phyloP scores from a whole-genome alignment of 2,888 invertebrate species.

The Drosophila nigritarsus region DNA sequence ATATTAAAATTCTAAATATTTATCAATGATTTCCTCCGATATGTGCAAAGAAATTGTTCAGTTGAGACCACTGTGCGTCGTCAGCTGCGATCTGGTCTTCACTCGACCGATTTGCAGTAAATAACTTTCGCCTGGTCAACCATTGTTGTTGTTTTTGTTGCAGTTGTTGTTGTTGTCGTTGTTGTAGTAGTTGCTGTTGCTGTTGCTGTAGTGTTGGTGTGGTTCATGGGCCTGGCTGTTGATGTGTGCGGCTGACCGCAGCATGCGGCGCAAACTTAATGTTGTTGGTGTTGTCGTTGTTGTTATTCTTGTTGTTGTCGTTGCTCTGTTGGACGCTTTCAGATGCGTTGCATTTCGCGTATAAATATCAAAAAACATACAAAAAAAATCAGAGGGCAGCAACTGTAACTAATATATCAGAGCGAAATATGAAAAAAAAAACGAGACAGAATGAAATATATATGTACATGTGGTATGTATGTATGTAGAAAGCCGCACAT shows the following conservation, averaged over 20 bases:
- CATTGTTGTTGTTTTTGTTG: slow-evolving; percentile 38
- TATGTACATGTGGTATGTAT: not conserved
- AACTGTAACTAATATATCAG: slow-evolving; percentile 76
- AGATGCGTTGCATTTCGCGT: slow-evolving; percentile 47
- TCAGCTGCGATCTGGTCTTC: slow-evolving; percentile 59
- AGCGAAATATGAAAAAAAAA: slow-evolving; percentile 9
- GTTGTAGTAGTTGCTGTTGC: slow-evolving; percentile 19
- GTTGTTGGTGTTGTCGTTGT: slow-evolving; percentile 10
- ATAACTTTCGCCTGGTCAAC: slow-evolving; percentile 71
- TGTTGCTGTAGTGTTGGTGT: slow-evolving; percentile 25
- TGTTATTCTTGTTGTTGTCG: slow-evolving; percentile 30
- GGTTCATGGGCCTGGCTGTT: slow-evolving; percentile 59
- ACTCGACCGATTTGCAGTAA: slow-evolving; percentile 74
- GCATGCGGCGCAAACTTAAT: slow-evolving; percentile 64
- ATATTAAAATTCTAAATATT: not conserved
- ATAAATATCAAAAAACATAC: slow-evolving; percentile 45
- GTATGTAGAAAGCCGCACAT: not conserved
- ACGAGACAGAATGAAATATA: slow-evolving; percentile 18
- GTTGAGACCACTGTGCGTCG: slow-evolving; percentile 1
- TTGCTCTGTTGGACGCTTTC: slow-evolving; percentile 32
- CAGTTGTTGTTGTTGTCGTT: slow-evolving; percentile 22
- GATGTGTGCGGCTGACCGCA: slow-evolving; percentile 77
- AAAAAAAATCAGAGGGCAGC: slow-evolving; percentile 35
- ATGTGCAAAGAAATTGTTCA: not conserved
- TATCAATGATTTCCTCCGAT: not conserved